Conservation (phyloP, 2,888 invertebrate genomes). For the Zhuqinia jingwanae region DNA sequence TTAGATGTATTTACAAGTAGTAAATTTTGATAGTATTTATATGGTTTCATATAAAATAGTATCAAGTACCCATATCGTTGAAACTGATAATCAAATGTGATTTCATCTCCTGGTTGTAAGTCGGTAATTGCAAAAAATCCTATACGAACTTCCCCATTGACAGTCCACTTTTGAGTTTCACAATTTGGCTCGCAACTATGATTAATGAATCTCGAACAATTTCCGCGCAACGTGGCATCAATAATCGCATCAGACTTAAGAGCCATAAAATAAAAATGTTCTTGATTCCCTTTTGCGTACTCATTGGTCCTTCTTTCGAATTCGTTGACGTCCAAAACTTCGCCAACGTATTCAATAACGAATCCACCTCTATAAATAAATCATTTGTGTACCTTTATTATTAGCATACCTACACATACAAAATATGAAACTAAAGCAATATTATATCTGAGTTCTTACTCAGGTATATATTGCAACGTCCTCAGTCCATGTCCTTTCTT, state of each 20-base stretch:
- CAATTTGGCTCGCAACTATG: conserved; percentile 99
- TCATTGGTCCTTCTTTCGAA: conserved; percentile 93
- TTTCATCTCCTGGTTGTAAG: conserved; percentile 94
- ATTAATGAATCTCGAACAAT: conserved; percentile 98
- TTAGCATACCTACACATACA: no score
- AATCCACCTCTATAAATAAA: conserved; percentile 88
- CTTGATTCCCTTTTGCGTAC: conserved; percentile 94
- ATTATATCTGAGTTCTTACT: conserved; percentile 83
- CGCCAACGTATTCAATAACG: conserved; percentile 99
- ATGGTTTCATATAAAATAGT: no score
- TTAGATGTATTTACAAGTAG: background rate
- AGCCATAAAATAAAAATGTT: conserved; percentile 99
- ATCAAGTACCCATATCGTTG: conserved; percentile 98
- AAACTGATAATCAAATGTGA: conserved; percentile 99
- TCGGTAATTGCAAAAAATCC: conserved; percentile 96
- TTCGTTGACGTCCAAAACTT: conserved; percentile 94
- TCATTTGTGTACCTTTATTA: no score
- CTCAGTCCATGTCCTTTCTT: conserved; percentile 97
- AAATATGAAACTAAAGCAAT: no score
- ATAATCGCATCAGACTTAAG: conserved; percentile 95
- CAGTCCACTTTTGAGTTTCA: conserved; percentile 99
- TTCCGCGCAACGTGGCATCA: conserved; percentile 97
- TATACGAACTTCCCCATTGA: conserved; percentile 94
- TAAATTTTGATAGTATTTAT: no score
- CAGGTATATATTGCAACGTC: conserved; percentile 86